These are phyloP conservation scores for Platycercus adscitus DNA, from an alignment of 2,113 vertebrate genomes.

Conservation along the genomic window DNA sequence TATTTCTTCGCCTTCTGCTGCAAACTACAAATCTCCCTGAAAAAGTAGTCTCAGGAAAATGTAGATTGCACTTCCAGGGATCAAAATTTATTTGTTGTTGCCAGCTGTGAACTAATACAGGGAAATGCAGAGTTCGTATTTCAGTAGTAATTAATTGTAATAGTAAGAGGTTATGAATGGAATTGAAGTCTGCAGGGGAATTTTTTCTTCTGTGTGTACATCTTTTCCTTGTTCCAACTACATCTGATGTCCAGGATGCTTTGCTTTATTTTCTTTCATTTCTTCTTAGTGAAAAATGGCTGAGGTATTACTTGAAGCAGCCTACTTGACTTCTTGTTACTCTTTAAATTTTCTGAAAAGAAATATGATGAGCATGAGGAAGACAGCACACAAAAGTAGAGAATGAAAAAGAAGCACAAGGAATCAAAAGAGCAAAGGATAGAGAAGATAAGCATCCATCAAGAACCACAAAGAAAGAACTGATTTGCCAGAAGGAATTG, in stretches of 20 bases:
- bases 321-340: background rate
- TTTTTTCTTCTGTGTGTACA: background rate
- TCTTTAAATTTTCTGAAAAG: conserved; percentile 29
- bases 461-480: background rate
- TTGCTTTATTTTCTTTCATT: conserved; percentile 19
- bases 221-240: background rate
- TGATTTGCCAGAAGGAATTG: background rate
- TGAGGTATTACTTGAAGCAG: background rate
- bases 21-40: background rate
- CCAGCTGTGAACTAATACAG: background rate
- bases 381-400: background rate
- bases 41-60: background rate
- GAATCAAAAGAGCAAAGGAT: background rate
- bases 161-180: background rate
- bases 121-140: background rate
- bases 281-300: background rate
- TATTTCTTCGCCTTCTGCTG: background rate
- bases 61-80: background rate
- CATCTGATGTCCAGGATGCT: background rate
- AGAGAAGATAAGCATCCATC: background rate
- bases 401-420: background rate
- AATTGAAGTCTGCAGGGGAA: background rate
- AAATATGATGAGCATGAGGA: conserved; percentile 7
- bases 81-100: background rate
- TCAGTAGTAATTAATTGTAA: background rate